A percentile compares a stretch with the other conserved stretches of the same genome.
These are phyloP conservation scores for Cisticola juncidis DNA, from an alignment of 2,113 vertebrate genomes.

Conservation along the genomic window DNA sequence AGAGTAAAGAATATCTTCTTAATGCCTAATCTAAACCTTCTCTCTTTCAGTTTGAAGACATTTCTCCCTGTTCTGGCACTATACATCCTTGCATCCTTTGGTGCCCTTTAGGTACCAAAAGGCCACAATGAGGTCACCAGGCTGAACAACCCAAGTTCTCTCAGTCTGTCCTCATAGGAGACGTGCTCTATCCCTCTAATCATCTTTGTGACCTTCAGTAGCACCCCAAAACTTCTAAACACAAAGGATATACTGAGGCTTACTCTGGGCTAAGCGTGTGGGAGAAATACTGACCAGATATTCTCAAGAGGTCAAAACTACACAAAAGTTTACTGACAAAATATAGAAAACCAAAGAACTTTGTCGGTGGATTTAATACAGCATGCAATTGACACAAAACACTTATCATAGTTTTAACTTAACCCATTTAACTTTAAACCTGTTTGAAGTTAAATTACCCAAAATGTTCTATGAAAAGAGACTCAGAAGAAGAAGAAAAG, in stretches of 20 bases:
- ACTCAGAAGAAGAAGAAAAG: background rate
- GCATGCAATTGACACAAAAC: background rate
- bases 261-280: accelerated
- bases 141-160: background rate
- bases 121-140: background rate
- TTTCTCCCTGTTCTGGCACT: background rate
- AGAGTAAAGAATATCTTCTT: background rate
- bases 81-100: too few species aligned
- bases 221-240: background rate
- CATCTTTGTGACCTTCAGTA: background rate
- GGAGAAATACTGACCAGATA: background rate
- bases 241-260: too few species aligned
- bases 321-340: background rate
- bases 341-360: background rate
- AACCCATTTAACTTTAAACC: background rate
- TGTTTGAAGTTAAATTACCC: background rate
- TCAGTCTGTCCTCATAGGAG: background rate
- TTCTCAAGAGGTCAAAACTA: background rate
- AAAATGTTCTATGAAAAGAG: background rate
- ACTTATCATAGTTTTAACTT: background rate
- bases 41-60: background rate
- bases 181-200: background rate
- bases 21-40: background rate
- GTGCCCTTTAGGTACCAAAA: background rate
- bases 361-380: background rate